phyloP scores from a whole-genome alignment of 1,140 invertebrate genomes.

The Solenopsis invicta region DNA sequence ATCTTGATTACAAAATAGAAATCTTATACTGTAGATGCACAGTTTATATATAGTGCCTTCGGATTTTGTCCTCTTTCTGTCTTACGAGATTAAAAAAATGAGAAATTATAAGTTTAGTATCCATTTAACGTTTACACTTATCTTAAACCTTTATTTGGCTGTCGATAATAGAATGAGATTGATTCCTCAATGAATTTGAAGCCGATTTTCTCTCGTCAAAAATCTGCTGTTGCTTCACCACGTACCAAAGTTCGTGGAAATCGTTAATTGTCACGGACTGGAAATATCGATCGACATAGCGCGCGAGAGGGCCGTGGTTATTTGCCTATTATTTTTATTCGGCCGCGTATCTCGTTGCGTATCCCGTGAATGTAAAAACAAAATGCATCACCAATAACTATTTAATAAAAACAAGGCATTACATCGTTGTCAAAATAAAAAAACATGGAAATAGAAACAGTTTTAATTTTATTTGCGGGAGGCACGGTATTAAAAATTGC shows the following conservation, averaged over 20 bases:
- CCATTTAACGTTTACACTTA: background rate
- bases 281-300: constrained; percentile 31
- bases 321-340: constrained; percentile 75
- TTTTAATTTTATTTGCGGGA: constrained; percentile 43
- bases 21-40: background rate
- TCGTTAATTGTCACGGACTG: constrained; percentile 53
- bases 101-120: background rate
- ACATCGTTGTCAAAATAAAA: constrained; percentile 20
- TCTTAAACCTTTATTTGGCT: background rate
- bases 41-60: background rate
- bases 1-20: background rate
- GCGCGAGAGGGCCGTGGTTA: constrained; percentile 11
- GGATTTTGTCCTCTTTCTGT: background rate
- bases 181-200: background rate
- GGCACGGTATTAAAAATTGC: constrained; percentile 47
- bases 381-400: constrained; percentile 65
- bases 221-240: constrained; percentile 13
- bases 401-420: constrained; percentile 61
- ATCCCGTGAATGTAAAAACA: constrained; percentile 62
- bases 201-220: constrained; percentile 21
- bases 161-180: background rate
- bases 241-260: constrained; percentile 23
- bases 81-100: background rate
- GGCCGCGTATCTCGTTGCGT: constrained; percentile 59
- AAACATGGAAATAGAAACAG: constrained; percentile 39